Evolutionary conservation across 2,113 vertebrate species (phyloP).

Genomic region (Corythoichthys haematopterus): DNA sequence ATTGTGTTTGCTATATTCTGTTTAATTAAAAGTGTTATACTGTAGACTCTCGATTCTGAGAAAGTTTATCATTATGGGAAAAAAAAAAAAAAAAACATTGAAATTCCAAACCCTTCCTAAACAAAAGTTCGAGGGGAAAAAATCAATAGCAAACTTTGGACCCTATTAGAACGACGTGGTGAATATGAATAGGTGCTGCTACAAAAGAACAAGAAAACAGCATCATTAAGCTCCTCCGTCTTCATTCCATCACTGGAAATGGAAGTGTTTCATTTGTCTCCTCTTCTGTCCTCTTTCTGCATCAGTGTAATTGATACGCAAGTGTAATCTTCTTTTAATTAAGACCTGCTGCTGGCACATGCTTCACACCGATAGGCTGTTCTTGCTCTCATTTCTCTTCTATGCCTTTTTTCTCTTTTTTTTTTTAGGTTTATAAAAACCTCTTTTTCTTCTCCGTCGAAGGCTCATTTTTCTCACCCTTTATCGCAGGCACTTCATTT

Average conservation of each 20-base stretch:
- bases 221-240: slow-evolving; percentile 14
- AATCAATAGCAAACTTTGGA: slow-evolving; percentile 9
- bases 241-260: slow-evolving; percentile 24
- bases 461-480: slow-evolving; percentile 15
- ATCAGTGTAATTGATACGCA: slow-evolving; percentile 61
- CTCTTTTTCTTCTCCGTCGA: slow-evolving; percentile 30
- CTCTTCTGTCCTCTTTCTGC: slow-evolving; percentile 10
- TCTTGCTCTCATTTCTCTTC: slow-evolving; percentile 39
- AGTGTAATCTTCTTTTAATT: slow-evolving; percentile 69
- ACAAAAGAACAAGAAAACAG: slow-evolving; percentile 2
- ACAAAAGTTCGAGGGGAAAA: background rate
- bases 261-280: slow-evolving; percentile 40
- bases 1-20: too few species aligned
- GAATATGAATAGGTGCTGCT: background rate
- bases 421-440: slow-evolving; percentile 1
- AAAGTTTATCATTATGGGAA: too few species aligned
- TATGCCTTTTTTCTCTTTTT: slow-evolving; percentile 27
- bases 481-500: slow-evolving; percentile 21
- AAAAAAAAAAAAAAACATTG: background rate
- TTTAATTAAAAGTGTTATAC: too few species aligned
- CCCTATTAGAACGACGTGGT: background rate
- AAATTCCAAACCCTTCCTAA: background rate
- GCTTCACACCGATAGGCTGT: slow-evolving; percentile 38
- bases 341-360: slow-evolving; percentile 51
- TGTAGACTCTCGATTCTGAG: too few species aligned